Base-by-base conservation (phyloP, 2,888 invertebrate species). In the Lobophora halterata region DNA sequence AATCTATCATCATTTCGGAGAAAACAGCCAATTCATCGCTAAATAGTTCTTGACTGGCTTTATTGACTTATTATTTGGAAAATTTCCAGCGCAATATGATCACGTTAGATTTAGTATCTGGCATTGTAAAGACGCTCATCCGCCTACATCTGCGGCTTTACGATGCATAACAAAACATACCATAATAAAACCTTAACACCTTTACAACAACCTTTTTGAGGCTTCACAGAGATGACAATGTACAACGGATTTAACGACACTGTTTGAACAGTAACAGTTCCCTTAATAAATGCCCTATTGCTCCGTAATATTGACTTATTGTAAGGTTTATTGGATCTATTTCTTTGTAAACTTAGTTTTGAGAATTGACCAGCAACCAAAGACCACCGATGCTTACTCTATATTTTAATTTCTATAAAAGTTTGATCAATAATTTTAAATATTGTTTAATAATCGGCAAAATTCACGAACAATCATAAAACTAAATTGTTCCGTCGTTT, bases 171-270 rank as follows among this genome's bases (percentile, higher is more conserved):
- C 71, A 72, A 73, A 71, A 72, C 60, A 56, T 46, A 52, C 60
- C 57, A 65, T 61, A 62, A 74, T 75, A 76, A 76, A 76, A 72
- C 53, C 58, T 64, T 71, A 67, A 72, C 63, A 70, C 66, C 62
- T 65, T 61, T 48, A 68, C 62, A 64, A 63, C 54, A 46, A 49
- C 46, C 52, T 63, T 63, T 63, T 49, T 38, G 45, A 41, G 32
- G 32, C 43, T 43, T 35, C 51, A 52, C 36, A 38, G 40, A 46
- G 38, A 41, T 45, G 34, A 49, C 46, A 47, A 45, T 42, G 45
- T 45, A 36, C 34, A 40, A 26, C 34, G 37, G 40, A 37, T 49
- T 46, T 45, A 45, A 50, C 39, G 27, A 48, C 30, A 44, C 41
- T 44, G 39, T 48, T 46, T 35, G 31, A 46, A 26, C 19, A 12